These are phyloP conservation scores for Phaethon lepturus DNA, from an alignment of 2,113 vertebrate species.

Conservation along the genomic window DNA sequence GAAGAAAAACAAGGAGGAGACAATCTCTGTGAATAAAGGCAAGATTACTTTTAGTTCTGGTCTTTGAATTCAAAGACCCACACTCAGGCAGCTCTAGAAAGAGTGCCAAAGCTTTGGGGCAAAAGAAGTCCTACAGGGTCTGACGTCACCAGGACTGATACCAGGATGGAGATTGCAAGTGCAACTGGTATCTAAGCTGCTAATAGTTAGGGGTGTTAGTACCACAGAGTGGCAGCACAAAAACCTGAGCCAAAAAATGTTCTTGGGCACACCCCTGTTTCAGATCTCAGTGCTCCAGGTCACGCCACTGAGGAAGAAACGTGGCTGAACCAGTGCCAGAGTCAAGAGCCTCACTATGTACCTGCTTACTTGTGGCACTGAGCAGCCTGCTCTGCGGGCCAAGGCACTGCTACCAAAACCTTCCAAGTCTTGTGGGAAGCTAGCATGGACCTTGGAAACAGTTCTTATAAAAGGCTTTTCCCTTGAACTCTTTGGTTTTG, in stretches of 20 bases:
- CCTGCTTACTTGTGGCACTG: not conserved
- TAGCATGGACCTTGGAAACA: not conserved
- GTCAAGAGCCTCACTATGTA: not conserved
- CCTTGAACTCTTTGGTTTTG: not conserved
- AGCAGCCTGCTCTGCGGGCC: not conserved
- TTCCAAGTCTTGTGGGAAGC: not conserved
- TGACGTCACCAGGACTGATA: not conserved
- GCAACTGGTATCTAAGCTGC: not conserved
- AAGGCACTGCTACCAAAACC: not conserved
- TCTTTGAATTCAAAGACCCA: not conserved
- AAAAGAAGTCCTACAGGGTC: not conserved
- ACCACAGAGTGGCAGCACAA: not conserved
- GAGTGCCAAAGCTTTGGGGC: not conserved
- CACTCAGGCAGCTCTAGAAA: not conserved
- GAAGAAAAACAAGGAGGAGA: not conserved
- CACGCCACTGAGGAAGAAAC: not conserved
- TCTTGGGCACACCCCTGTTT: fast-evolving
- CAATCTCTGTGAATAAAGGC: not conserved
- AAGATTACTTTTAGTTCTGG: not conserved
- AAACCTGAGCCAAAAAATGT: not conserved
- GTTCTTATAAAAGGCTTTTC: not conserved
- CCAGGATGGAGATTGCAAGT: not conserved
- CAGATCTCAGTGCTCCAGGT: not conserved
- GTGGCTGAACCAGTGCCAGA: not conserved
- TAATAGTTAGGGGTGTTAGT: not conserved